Conservation (phyloP, 64 coral and sea anemone genomes). For the Dendronephthya gigantea region DNA sequence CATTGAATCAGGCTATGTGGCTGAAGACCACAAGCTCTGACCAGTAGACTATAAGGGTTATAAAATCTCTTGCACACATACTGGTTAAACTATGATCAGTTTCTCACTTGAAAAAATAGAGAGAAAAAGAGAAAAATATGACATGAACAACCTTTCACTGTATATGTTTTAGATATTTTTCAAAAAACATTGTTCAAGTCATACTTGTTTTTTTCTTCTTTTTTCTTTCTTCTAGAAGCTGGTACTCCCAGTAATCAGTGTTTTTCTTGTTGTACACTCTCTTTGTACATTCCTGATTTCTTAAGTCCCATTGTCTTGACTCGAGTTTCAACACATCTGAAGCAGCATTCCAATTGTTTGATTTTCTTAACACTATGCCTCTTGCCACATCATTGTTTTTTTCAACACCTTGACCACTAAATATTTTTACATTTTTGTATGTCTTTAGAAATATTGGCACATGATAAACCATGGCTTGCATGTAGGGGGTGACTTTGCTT, state of each 20-base stretch:
- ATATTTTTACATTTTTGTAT: constrained; percentile 22
- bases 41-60: too few relatives aligned
- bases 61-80: too few relatives aligned
- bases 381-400: constrained; percentile 37
- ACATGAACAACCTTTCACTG: too few relatives aligned
- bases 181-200: not conserved
- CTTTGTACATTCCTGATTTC: not conserved
- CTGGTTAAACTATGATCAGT: too few relatives aligned
- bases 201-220: not conserved
- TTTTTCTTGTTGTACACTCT: not conserved
- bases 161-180: not conserved
- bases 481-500: not conserved
- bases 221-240: not conserved
- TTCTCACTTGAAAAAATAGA: too few relatives aligned
- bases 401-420: constrained; percentile 25
- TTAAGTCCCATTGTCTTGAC: constrained; percentile 14
- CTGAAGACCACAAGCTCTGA: too few relatives aligned
- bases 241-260: not conserved
- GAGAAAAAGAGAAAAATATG: too few relatives aligned
- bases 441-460: constrained; percentile 11
- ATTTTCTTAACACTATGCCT: constrained; percentile 20
- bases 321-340: constrained; percentile 22
- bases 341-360: constrained; percentile 31
- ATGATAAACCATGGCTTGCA: not conserved
- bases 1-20: too few relatives aligned